Evolutionary conservation across 2,797 vertebrate species (phyloP), one percentile per base, ranked within the genome.

Genomic region (Podarcis siculus): DNA sequence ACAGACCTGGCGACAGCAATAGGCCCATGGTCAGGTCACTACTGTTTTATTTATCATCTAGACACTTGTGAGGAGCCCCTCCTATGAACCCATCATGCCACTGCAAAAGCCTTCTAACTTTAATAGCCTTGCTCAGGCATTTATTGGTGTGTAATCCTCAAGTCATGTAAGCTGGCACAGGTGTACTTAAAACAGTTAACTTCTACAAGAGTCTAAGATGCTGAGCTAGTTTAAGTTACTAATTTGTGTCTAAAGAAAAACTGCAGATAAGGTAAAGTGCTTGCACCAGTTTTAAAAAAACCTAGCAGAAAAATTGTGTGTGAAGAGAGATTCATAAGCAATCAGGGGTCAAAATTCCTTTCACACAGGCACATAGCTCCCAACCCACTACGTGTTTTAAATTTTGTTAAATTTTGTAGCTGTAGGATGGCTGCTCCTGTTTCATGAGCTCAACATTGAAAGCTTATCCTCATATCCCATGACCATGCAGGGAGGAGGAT

Each of bases 281-380:
- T 58, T 86, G 27, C 82, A 58, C 27, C 78, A 72, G 86, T 86
- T 49, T 15, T 0, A 8, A 82, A 83, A 61, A 91, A 88, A 93
- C 91, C 80, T 89, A 90, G 76, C 80, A 87, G 45, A 89, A 92
- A 90, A 84, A 88, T 82, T 86, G 81, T 94, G 88, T 88, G 90
- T 86, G 83, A 39, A 35, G 85, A 67, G 72, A 12, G 19, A 19
- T 37, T 82, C 89, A 69, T 76, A 90, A 94, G 90, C 61, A n/a
- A 90, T 84, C 83, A 79, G 82, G 89, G 64, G 87, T 92, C 84
- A 88, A 92, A 86, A 86, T 64, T 91, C 83, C 90, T 42, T 95
- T 88, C 89, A 86, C 81, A 93, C 23, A 27, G 37, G 19, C 61
- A 86, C 78, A 91, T 61, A 90, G 66, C 88, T 5, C 69, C 80